phyloP scores from a whole-genome alignment of 2,113 vertebrate species.

The Pimephales promelas region DNA sequence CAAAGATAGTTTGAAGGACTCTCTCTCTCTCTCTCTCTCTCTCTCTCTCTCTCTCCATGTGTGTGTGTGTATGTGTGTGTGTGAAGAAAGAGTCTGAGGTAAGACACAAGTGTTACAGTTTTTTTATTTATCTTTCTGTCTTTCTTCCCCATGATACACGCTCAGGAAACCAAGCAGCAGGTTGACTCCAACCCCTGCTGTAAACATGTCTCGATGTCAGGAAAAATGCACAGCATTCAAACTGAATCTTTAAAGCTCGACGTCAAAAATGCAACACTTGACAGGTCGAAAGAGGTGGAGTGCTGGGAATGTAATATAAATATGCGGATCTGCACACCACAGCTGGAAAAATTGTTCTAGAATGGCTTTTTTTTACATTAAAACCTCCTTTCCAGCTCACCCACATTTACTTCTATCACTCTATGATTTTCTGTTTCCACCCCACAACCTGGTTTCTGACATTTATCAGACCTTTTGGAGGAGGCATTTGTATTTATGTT shows the following conservation, averaged over 20 bases:
- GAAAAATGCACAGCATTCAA: slow-evolving; percentile 20
- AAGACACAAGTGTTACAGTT: not conserved
- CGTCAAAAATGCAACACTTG: slow-evolving; percentile 26
- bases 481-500: slow-evolving; percentile 29
- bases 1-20: slow-evolving; percentile 1
- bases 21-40: too few species aligned
- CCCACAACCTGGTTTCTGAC: slow-evolving; percentile 1
- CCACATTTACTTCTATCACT: not conserved
- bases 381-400: not conserved
- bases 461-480: slow-evolving; percentile 26
- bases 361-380: not conserved
- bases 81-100: not conserved
- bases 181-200: slow-evolving; percentile 17
- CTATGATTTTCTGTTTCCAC: not conserved
- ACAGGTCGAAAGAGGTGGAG: not conserved
- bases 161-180: slow-evolving; percentile 31
- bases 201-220: slow-evolving; percentile 24
- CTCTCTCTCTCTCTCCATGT: too few species aligned
- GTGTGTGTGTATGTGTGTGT: slow-evolving; percentile 3
- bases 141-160: not conserved
- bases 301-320: slow-evolving; percentile 10
- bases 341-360: not conserved
- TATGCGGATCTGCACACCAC: slow-evolving; percentile 2
- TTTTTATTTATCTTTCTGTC: not conserved
- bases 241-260: not conserved